Evolutionary conservation across 2,113 vertebrate genomes (phyloP).

Genomic region (Gymnarchus niloticus): DNA sequence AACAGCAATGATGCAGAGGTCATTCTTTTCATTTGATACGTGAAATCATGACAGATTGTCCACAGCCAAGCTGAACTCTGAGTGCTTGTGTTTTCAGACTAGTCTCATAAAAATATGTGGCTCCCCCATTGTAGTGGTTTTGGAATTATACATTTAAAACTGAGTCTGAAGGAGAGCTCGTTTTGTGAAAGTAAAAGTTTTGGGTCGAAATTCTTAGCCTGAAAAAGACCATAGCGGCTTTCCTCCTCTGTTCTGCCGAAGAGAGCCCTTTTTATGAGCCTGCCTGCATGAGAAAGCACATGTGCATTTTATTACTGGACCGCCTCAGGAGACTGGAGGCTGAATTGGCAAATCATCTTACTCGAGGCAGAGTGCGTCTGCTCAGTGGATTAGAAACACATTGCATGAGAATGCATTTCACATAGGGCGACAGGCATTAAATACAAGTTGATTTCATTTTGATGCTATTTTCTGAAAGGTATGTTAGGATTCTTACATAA

Average conservation of each 20-base stretch:
- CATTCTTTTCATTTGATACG: constrained; percentile 2
- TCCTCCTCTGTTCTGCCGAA: constrained; percentile 23
- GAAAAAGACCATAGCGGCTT: neutral
- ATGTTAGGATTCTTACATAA: constrained; percentile 35
- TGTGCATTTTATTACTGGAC: constrained; percentile 74
- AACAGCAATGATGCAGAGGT: neutral
- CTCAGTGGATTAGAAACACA: constrained; percentile 65
- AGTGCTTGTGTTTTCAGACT: neutral
- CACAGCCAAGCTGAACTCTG: neutral
- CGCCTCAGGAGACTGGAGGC: constrained; percentile 69
- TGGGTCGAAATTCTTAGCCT: too few species aligned
- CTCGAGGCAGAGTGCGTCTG: constrained; percentile 68
- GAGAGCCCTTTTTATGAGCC: constrained; percentile 42
- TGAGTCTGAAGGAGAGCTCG: neutral
- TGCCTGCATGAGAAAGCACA: constrained; percentile 61
- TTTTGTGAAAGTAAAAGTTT: neutral
- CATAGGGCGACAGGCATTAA: constrained; percentile 48
- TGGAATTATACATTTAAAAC: neutral
- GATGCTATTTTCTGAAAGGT: constrained; percentile 41
- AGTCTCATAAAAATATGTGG: constrained; percentile 4
- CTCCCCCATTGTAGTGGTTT: constrained; percentile 10
- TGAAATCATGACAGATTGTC: neutral
- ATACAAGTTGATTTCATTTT: constrained; percentile 54
- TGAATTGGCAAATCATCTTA: constrained; percentile 75
- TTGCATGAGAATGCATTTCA: constrained; percentile 41